Percentiles rank a stretch among this genome's conserved stretches.
These are phyloP conservation scores for Perccottus glenii DNA, from an alignment of 2,113 vertebrate species.

Conservation along the genomic window DNA sequence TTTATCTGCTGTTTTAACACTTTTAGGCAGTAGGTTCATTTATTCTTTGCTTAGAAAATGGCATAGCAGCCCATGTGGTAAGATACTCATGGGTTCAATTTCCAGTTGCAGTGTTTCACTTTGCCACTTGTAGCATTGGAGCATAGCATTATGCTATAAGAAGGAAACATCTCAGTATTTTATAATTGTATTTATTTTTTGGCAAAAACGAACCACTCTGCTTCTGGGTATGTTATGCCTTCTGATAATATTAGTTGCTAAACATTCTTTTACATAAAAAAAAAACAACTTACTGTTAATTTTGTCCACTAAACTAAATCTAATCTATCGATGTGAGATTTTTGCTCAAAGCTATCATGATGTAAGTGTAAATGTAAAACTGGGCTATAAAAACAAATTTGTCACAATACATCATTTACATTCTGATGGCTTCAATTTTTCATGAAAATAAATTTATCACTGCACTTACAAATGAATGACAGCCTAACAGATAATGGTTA, in stretches of 20 bases:
- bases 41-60: not conserved
- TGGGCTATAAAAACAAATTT: too few species aligned
- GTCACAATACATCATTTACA: not conserved
- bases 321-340: not conserved
- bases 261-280: not conserved
- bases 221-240: not conserved
- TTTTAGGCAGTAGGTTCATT: not conserved
- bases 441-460: not conserved
- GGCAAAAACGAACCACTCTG: not conserved
- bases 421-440: not conserved
- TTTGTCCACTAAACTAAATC: too few species aligned
- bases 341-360: not conserved
- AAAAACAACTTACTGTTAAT: too few species aligned
- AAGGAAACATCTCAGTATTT: not conserved
- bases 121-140: not conserved
- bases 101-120: conserved; percentile 4
- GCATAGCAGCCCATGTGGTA: not conserved
- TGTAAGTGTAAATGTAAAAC: too few species aligned
- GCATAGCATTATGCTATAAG: too few species aligned
- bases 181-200: not conserved
- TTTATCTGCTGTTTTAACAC: not conserved
- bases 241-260: not conserved
- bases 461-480: not conserved
- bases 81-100: not conserved
- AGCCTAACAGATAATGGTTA: conserved; percentile 5